phyloP scores from a whole-genome alignment of 2,113 vertebrate species.

The Siniperca chuatsi region DNA sequence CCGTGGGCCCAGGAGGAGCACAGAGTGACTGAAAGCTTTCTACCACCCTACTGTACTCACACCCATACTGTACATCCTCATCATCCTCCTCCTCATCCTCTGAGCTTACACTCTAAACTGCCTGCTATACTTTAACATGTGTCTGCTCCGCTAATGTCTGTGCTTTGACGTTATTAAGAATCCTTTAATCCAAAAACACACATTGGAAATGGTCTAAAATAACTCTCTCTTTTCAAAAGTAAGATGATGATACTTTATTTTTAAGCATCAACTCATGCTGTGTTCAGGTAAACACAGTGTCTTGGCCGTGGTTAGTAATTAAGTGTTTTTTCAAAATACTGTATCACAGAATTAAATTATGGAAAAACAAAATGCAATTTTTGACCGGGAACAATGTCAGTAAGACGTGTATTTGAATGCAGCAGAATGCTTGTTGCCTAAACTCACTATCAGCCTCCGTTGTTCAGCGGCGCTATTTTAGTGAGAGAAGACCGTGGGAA shows the following conservation, averaged over 20 bases:
- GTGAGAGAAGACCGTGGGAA: too few relatives aligned
- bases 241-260: neutral
- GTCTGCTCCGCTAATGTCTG: neutral
- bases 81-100: too few relatives aligned
- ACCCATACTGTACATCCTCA: slow-evolving; percentile 11
- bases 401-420: neutral
- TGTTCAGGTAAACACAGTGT: neutral
- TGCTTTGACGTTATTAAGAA: neutral
- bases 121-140: neutral
- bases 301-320: neutral
- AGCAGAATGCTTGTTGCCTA: neutral
- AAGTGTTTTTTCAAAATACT: neutral
- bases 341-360: neutral
- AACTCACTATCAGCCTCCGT: too few relatives aligned
- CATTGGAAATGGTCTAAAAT: neutral
- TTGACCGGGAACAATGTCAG: too few relatives aligned
- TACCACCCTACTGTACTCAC: slow-evolving; percentile 19
- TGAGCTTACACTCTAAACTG: neutral
- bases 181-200: neutral
- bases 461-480: too few relatives aligned
- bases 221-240: neutral
- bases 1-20: neutral
- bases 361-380: neutral
- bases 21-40: slow-evolving; percentile 29
- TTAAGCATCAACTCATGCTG: neutral